These are phyloP conservation scores for Terrapene triunguis DNA, from an alignment of 2,113 vertebrate species.

Conservation along the genomic window DNA sequence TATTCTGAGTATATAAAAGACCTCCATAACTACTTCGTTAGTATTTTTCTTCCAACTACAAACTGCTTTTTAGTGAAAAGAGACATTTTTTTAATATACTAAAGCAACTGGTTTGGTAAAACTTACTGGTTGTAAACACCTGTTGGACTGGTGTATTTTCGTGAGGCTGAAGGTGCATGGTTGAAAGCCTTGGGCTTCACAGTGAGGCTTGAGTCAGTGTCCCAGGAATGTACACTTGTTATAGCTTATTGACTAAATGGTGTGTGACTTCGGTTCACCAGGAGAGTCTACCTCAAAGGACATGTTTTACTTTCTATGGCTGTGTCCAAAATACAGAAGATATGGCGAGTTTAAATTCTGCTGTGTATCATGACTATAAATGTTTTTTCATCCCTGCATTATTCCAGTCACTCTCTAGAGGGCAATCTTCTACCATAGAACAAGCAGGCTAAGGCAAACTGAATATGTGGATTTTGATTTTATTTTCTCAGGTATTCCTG, in stretches of 20 bases:
- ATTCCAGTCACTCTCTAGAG: slow-evolving; percentile 78
- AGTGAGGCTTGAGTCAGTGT: not conserved
- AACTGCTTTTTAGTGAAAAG: not conserved
- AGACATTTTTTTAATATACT: not conserved
- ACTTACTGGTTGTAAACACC: not conserved
- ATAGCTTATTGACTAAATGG: not conserved
- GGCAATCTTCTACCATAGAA: slow-evolving; percentile 79
- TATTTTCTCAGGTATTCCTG: slow-evolving; percentile 90
- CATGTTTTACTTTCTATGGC: not conserved
- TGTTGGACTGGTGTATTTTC: not conserved
- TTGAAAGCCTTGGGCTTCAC: not conserved
- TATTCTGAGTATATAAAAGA: not conserved
- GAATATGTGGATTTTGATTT: slow-evolving; percentile 24
- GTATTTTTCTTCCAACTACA: not conserved
- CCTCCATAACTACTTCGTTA: not conserved
- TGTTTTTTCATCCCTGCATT: slow-evolving; percentile 52
- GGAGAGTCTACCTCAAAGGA: not conserved
- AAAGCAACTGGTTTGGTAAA: accelerated
- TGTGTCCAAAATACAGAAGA: slow-evolving; percentile 22
- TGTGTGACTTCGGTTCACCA: not conserved
- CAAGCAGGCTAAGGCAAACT: slow-evolving; percentile 16
- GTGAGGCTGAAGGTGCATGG: not conserved
- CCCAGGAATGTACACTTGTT: not conserved
- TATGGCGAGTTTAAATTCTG: not conserved
- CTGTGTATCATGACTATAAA: not conserved